Conservation (phyloP, 1,140 invertebrate species). For the Nixonia krombeini region DNA sequence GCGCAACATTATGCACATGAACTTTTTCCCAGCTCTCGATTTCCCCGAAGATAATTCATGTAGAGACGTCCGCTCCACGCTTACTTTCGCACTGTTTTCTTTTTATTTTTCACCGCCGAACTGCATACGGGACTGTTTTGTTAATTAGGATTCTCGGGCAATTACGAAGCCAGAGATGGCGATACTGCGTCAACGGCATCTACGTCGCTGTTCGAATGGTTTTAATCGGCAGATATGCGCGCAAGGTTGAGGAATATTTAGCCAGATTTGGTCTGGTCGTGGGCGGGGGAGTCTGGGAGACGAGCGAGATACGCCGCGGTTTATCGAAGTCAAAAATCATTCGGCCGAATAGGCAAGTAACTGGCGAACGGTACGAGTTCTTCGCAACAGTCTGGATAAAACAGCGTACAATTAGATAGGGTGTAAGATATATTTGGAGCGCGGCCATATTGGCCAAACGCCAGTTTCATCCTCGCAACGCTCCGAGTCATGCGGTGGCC, state of each 20-base stretch:
- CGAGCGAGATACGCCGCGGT: slow-evolving; percentile 42
- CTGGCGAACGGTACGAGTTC: slow-evolving; percentile 61
- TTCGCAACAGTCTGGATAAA: slow-evolving; percentile 63
- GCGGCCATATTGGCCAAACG: slow-evolving; percentile 64
- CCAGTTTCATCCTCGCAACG: slow-evolving; percentile 61
- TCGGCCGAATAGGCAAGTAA: slow-evolving; percentile 61
- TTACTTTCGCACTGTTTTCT: too few relatives aligned
- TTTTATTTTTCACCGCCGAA: too few relatives aligned
- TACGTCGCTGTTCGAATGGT: too few relatives aligned
- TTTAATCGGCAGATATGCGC: slow-evolving; percentile 30
- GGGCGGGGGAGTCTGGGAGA: slow-evolving; percentile 26
- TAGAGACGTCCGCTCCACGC: too few relatives aligned
- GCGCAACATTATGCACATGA: too few relatives aligned
- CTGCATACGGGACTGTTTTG: too few relatives aligned
- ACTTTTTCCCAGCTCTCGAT: too few relatives aligned
- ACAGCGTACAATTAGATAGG: slow-evolving; percentile 68
- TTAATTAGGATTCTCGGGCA: too few relatives aligned
- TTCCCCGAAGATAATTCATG: too few relatives aligned
- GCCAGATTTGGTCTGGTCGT: slow-evolving; percentile 12
- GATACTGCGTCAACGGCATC: too few relatives aligned
- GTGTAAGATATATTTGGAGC: slow-evolving; percentile 71
- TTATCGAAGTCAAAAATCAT: slow-evolving; percentile 55
- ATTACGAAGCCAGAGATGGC: too few relatives aligned
- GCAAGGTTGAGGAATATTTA: slow-evolving; percentile 29
- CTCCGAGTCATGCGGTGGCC: slow-evolving; percentile 47